Evolutionary conservation across 2,113 vertebrate genomes (phyloP), one percentile per base, ranked within the genome.

Genomic region (Myiozetetes cayanensis): DNA sequence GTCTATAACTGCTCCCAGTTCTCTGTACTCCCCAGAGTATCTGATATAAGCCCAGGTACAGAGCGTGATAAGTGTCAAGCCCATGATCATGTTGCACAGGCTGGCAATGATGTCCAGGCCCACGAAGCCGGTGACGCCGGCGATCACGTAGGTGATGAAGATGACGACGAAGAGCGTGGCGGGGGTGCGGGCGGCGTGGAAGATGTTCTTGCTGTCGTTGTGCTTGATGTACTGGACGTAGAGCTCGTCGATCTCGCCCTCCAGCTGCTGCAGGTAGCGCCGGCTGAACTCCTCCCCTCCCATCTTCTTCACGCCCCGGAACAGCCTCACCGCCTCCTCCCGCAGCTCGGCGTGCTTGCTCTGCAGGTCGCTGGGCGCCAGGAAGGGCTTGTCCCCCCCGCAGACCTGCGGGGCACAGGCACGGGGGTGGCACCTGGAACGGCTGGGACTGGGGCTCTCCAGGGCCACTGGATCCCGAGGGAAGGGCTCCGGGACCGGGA

Each of bases 161-260:
- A 99, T 99, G 98, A 99, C 99, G 91, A 99, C 99, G 30, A 99
- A 99, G 84, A 99, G 98, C 6, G 99, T 99, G 98, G 99, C 99
- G 2, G 99, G 99, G 41, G 99, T 99, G 89, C 99, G 99, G 50
- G 99, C 99, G 0, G 99, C 99, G 4, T 99, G 99, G 98, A 99
- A 99, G 98, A 99, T 99, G 98, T 99, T 99, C 98, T 99, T 99
- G 98, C 99, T 99, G 97, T 99, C 99, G 55, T 99, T 99, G 99
- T 99, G 99, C 93, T 99, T 99, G 98, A 99, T 99, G 95, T 99
- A 99, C 97, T 99, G 99, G 89, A 99, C 97, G 68, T 99, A 99
- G 75, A 99, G 98, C 98, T 99, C 99, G 28, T 99, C 99, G 14
- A 99, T 98, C 94, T 99, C 99, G 3, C 90, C 97, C 96, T 99